These are phyloP conservation scores for Rattus rattus DNA, from an alignment of 2,113 vertebrate species.

Conservation along the genomic window DNA sequence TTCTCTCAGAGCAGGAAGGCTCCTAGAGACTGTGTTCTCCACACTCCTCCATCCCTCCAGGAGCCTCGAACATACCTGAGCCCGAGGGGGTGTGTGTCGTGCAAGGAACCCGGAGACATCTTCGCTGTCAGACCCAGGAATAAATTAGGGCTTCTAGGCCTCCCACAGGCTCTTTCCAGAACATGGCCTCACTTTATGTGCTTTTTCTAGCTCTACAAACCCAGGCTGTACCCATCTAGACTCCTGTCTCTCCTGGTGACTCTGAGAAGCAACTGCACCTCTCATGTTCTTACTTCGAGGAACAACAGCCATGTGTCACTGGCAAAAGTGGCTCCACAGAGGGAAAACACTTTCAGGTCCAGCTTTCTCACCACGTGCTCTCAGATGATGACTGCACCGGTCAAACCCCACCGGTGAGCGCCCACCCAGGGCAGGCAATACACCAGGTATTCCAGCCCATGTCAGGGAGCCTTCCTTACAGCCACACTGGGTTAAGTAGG, in stretches of 20 bases:
- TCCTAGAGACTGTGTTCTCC: neutral
- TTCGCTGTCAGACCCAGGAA: neutral
- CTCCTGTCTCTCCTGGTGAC: neutral
- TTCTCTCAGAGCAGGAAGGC: neutral
- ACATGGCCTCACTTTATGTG: neutral
- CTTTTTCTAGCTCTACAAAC: neutral
- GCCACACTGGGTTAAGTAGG: neutral
- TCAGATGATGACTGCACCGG: neutral
- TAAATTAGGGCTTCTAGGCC: neutral
- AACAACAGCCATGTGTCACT: neutral
- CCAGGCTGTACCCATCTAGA: neutral
- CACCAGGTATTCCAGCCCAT: neutral
- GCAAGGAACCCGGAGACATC: rapidly evolving
- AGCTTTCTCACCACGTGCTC: constrained; percentile 26
- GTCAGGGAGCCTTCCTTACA: neutral
- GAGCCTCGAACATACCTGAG: neutral
- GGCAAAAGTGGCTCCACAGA: neutral
- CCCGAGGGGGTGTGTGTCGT: neutral
- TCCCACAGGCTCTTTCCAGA: neutral
- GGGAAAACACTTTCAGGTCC: neutral
- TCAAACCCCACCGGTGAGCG: neutral
- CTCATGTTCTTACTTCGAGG: neutral
- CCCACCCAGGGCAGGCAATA: neutral
- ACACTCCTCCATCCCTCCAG: neutral
- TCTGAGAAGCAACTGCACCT: neutral